Evolutionary conservation across 64 coral and sea anemone species (phyloP).

Genomic region (Hydrozoanthus tunicans): DNA sequence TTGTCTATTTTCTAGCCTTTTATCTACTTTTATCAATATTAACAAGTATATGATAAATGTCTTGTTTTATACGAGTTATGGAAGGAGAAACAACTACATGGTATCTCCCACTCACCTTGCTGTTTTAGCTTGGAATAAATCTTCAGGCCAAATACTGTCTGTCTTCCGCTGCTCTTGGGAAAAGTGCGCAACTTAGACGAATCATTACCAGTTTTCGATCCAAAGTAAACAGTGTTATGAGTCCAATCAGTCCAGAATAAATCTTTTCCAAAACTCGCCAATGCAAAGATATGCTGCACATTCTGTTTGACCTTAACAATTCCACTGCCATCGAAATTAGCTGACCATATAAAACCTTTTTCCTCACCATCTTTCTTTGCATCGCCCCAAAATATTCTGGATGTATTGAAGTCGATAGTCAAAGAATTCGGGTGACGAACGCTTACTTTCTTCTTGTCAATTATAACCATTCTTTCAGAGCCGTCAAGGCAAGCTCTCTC

Average conservation of each 20-base stretch:
- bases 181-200: constrained; percentile 6
- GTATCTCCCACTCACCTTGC: constrained; percentile 51
- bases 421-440: constrained; percentile 73
- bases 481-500: constrained; percentile 73
- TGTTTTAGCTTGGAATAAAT: constrained; percentile 77
- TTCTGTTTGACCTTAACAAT: not conserved
- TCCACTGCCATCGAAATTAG: constrained; percentile 67
- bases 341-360: constrained; percentile 54
- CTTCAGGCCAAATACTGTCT: constrained; percentile 60
- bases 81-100: too few relatives aligned
- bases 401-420: constrained; percentile 70
- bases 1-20: not conserved
- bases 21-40: not conserved
- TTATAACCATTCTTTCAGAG: constrained; percentile 52
- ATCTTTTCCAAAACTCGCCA: constrained; percentile 43
- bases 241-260: constrained; percentile 91
- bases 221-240: constrained; percentile 53
- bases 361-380: not conserved
- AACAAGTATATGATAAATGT: too few relatives aligned
- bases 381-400: constrained; percentile 86
- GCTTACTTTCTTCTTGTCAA: not conserved
- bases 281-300: constrained; percentile 61
- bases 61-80: too few relatives aligned
- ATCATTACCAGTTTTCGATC: constrained; percentile 30
- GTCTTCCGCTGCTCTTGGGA: constrained; percentile 24